Evolutionary conservation across 2,113 vertebrate species (phyloP), one percentile per base, ranked within the genome.

Genomic region (Sebastes schlegelii): DNA sequence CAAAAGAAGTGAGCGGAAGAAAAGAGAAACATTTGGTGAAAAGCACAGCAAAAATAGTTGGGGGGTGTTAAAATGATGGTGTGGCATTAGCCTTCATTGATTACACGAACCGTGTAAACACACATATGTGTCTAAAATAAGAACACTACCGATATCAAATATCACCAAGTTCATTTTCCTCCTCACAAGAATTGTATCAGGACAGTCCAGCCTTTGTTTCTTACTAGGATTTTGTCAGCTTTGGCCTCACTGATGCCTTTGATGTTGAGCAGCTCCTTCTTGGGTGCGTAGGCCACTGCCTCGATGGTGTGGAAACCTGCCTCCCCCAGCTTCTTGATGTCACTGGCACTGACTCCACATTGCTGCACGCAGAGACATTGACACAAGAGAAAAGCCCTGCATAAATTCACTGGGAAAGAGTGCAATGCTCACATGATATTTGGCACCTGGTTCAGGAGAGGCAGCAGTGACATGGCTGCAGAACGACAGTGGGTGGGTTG

Each of bases 221-320:
- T 96, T 93, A 99, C 98, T 91, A 99, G 88, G 74, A 99, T 96
- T 90, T 99, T 99, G 79, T 99, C 98, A 1, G 98, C 98, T 93
- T 99, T 99, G 84, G 98, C 97, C 91, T 99, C 98, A 7, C 98
- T 99, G 93, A 99, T 99, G 82, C 98, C 98, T 86, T 99, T 99
- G 85, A 99, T 99, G 89, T 96, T 97, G 57, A 99, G 96, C 45
- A 99, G 93, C 86, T 99, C 98, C 82, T 99, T 99, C 94, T 99
- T 99, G 3, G 98, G 98, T 0, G 97, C 96, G 3, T 99, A 99
- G n/a, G 98, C 98, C 68, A 99, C 97, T 0, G 98, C 97, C 91
- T 99, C 98, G 5, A 99, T 97, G 0, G 98, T 99, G 94, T 99
- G 98, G 91, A 98, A 99, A 2, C 98, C 98, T 34, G 98, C 97